These are phyloP conservation scores for Falco naumanni DNA, from an alignment of 2,797 vertebrate species.

Conservation along the genomic window DNA sequence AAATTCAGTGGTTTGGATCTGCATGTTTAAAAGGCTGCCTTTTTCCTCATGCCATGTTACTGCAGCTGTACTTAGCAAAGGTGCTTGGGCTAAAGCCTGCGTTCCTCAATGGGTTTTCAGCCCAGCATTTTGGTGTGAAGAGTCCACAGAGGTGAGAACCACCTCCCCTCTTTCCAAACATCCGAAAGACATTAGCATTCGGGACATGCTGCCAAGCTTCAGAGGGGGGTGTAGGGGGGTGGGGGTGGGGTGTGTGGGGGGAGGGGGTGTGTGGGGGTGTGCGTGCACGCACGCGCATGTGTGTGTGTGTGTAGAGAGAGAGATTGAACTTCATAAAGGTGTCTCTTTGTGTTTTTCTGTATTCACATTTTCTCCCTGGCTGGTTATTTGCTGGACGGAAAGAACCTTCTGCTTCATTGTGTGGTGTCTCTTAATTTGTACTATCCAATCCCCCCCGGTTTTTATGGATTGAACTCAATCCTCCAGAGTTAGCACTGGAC, in stretches of 20 bases:
- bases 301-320: no score
- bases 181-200: background rate
- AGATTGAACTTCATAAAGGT: background rate
- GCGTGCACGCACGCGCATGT: no score
- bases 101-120: background rate
- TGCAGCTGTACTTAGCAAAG: background rate
- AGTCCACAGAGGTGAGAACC: background rate
- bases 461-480: background rate
- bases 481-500: background rate
- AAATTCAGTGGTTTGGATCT: slow-evolving; percentile 4
- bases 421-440: background rate
- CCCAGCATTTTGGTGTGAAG: background rate
- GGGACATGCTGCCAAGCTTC: background rate
- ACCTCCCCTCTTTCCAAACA: background rate
- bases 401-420: background rate
- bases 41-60: background rate
- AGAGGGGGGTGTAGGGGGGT: no score
- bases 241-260: no score
- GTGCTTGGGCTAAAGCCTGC: background rate
- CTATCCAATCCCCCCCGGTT: background rate
- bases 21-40: background rate
- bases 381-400: background rate
- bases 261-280: no score
- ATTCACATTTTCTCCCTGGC: background rate
- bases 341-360: background rate